Evolutionary conservation across 1,140 invertebrate species (phyloP).

Genomic region (Leptonema lineaticorne): DNA sequence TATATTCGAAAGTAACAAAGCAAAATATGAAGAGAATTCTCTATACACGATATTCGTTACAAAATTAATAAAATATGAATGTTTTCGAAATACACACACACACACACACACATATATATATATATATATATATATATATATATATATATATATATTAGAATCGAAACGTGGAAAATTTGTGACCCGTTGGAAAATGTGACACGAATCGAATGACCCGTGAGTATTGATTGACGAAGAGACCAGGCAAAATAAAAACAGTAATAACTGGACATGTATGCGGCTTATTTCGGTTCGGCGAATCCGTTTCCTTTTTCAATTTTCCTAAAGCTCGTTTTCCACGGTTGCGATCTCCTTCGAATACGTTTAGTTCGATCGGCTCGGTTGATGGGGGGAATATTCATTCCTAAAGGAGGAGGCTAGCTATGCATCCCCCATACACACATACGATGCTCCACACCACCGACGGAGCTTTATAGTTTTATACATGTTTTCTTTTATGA

Average conservation of each 20-base stretch:
- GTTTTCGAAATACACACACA: too few relatives aligned
- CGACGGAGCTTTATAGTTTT: slow-evolving; percentile 4
- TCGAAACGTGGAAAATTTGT: background rate
- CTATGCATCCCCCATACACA: too few relatives aligned
- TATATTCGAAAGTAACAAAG: too few relatives aligned
- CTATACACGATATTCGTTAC: too few relatives aligned
- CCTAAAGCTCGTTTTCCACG: slow-evolving; percentile 8
- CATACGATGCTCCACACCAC: background rate
- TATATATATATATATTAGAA: background rate
- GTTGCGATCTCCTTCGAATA: background rate
- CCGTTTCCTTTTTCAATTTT: slow-evolving; percentile 12
- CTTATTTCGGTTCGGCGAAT: slow-evolving; percentile 1
- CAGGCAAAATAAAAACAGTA: too few relatives aligned
- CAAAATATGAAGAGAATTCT: too few relatives aligned
- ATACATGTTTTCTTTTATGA: slow-evolving; percentile 31
- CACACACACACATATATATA: background rate
- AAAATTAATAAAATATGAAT: too few relatives aligned
- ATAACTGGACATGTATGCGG: background rate
- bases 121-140: background rate
- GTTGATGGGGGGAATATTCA: background rate
- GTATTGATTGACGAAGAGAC: too few relatives aligned
- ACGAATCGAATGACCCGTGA: background rate
- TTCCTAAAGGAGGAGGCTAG: too few relatives aligned
- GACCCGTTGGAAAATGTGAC: background rate
- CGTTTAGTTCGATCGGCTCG: background rate